phyloP scores from a whole-genome alignment of 2,113 vertebrate species.

The Lynx canadensis region DNA sequence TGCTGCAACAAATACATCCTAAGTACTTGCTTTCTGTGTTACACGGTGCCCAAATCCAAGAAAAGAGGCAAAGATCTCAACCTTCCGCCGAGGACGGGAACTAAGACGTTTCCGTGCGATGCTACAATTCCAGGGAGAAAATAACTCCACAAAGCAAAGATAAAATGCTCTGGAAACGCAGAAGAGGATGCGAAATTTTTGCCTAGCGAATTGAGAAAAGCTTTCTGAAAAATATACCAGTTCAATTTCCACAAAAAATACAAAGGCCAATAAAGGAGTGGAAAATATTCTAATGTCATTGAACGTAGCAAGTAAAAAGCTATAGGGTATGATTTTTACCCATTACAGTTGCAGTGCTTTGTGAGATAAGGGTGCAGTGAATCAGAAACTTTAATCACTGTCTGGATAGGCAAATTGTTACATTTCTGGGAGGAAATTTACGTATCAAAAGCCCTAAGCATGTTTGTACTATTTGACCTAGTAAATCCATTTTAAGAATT shows the following conservation, averaged over 20 bases:
- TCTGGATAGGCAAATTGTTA: neutral
- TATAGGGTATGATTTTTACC: neutral
- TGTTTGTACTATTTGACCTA: neutral
- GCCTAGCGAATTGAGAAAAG: neutral
- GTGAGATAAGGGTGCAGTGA: neutral
- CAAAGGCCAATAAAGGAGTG: neutral
- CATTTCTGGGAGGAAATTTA: neutral
- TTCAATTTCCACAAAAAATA: neutral
- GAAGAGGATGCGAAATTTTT: neutral
- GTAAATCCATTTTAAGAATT: slow-evolving; percentile 28
- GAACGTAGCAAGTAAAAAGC: neutral
- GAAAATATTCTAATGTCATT: neutral
- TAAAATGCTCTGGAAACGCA: neutral
- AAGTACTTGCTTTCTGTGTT: neutral
- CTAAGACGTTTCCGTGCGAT: neutral
- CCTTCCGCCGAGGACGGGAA: neutral
- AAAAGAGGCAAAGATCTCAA: neutral
- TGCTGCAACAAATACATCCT: neutral
- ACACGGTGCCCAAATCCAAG: neutral
- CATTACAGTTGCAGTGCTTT: neutral
- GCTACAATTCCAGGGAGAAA: neutral
- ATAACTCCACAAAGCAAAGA: neutral
- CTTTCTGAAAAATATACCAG: neutral
- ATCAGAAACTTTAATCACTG: neutral
- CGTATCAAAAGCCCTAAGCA: neutral